Evolutionary conservation across 2,888 invertebrate genomes (phyloP).

Genomic region (Petrophora chlorosata): DNA sequence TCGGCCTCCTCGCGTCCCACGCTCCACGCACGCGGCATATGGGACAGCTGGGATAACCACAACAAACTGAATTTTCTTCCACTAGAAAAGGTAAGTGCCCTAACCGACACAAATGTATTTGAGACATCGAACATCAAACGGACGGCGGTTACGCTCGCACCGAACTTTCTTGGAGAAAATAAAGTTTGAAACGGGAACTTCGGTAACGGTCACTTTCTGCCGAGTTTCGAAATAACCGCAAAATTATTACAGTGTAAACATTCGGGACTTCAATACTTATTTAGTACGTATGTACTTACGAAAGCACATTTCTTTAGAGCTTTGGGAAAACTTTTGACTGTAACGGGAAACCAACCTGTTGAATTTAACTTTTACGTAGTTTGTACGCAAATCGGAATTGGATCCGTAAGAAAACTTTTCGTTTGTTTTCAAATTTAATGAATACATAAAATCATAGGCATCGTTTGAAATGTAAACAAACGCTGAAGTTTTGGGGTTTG

Average conservation of each 20-base stretch:
- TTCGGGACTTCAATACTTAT: not conserved
- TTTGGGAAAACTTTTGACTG: slow-evolving; percentile 44
- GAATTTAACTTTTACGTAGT: slow-evolving; percentile 42
- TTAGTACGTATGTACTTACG: not conserved
- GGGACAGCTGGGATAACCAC: slow-evolving; percentile 37
- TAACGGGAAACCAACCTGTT: slow-evolving; percentile 58
- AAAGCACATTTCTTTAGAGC: slow-evolving; percentile 17
- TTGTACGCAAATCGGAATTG: slow-evolving; percentile 31
- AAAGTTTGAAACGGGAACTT: slow-evolving; percentile 29
- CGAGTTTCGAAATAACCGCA: slow-evolving; percentile 23
- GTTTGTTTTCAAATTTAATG: slow-evolving; percentile 18
- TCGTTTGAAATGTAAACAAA: slow-evolving; percentile 2
- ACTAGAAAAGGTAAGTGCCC: slow-evolving; percentile 31
- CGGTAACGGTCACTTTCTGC: slow-evolving; percentile 11
- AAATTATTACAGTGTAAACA: slow-evolving; percentile 14
- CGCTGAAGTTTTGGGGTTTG: not conserved
- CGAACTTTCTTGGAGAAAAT: slow-evolving; percentile 21
- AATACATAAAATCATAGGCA: no score
- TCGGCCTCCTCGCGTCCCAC: slow-evolving; percentile 33
- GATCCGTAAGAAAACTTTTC: slow-evolving; percentile 37
- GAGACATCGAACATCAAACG: not conserved
- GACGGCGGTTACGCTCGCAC: slow-evolving; percentile 4
- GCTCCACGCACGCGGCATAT: slow-evolving; percentile 33
- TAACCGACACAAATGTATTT: slow-evolving; percentile 19
- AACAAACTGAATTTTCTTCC: slow-evolving; percentile 30